A percentile compares a stretch with the other conserved stretches of the same genome.
phyloP scores from a whole-genome alignment of 1,140 invertebrate species.

The Contarinia nasturtii region DNA sequence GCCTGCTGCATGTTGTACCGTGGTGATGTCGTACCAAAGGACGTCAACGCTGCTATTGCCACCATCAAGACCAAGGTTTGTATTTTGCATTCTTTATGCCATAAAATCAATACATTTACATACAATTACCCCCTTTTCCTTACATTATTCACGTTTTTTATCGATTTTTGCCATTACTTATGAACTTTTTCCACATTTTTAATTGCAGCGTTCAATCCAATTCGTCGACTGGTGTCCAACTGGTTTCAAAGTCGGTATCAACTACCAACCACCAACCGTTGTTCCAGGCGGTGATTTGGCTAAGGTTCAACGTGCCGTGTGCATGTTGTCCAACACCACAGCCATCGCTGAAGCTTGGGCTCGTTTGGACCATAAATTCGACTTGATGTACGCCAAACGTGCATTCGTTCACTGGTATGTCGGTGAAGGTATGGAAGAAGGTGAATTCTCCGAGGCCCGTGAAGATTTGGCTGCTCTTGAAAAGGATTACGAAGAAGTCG shows the following conservation, averaged over 20 bases:
- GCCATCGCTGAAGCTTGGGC: constrained; percentile 63
- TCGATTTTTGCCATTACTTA: too few species aligned
- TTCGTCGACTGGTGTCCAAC: constrained; percentile 87
- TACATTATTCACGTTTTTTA: too few species aligned
- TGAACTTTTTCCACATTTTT: too few species aligned
- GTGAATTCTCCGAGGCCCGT: constrained; percentile 68
- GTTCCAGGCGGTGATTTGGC: constrained; percentile 68
- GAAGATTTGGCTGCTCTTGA: constrained; percentile 70
- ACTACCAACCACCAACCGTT: constrained; percentile 62
- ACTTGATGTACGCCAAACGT: constrained; percentile 64
- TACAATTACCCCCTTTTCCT: too few species aligned
- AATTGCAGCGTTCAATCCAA: constrained; percentile 46
- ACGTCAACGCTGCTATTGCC: constrained; percentile 59
- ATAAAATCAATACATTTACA: too few species aligned
- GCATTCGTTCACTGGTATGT: constrained; percentile 78
- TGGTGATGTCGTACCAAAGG: constrained; percentile 50
- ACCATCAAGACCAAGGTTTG: constrained; percentile 44
- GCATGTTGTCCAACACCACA: constrained; percentile 69
- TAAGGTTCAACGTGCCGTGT: constrained; percentile 51
- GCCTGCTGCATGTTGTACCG: constrained; percentile 60
- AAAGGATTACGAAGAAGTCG: constrained; percentile 70
- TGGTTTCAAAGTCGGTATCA: constrained; percentile 67
- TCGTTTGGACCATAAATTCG: constrained; percentile 62
- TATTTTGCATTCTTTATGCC: too few species aligned
- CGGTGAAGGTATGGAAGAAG: constrained; percentile 72